Evolutionary conservation across 2,113 vertebrate genomes (phyloP), one percentile per base, ranked within the genome.

Genomic region (Petroica traversi): DNA sequence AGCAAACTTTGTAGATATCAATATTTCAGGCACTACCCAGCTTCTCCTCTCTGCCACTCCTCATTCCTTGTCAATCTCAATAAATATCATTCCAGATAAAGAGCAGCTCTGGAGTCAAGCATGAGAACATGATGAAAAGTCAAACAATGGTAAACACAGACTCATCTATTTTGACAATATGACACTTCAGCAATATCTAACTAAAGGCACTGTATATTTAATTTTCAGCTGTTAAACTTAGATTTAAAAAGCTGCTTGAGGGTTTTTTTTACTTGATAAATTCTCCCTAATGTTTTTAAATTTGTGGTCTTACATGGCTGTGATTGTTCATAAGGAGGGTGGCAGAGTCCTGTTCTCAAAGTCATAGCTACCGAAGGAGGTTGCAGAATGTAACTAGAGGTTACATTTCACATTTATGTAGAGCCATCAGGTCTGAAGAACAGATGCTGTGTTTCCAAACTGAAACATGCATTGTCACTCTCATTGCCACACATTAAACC

Each of bases 11-110:
- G 61, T 52, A 68, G 69, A 89, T 68, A 85, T 6, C n/a, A 51
- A 7, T 82, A 89, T 38, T 93, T 85, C 15, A 72, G 78, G 52
- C 52, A 69, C 84, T 91, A 40, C 69, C 52, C 84, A 75, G 24
- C 9, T 91, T 89, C 81, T 94, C 34, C 25, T 55, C 18, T 43
- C 33, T 38, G 85, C 84, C 95, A 78, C 95, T 94, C 93, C 95
- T 89, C 61, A 85, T 93, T 94, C 89, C 45, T 75, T 25, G 5
- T 28, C 57, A 85, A 82, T 93, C 95, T 93, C 81, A 48, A 52
- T 48, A 61, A 96, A 88, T 72, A 82, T 63, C 45, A 49, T 49
- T 76, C 26, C 48, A 89, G 85, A 95, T 82, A 89, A 91, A 89
- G 19, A 51, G 9, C 19, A 81, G 26, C 19, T 82, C 72, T 38